Conservation (phyloP, 1,140 invertebrate genomes). For the Druon quercuslanigerum region DNA sequence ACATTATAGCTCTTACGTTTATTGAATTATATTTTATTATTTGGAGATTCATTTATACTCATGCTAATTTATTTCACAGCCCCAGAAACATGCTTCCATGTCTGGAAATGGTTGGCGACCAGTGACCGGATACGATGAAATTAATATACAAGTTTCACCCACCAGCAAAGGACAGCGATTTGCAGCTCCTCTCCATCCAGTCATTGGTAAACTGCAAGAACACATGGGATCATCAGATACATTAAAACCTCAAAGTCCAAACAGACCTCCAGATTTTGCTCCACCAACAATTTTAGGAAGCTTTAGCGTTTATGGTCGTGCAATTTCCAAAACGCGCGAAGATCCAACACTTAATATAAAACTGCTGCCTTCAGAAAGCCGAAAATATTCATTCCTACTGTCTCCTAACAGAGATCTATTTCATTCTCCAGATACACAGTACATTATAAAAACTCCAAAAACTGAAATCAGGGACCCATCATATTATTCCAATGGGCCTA, state of each 20-base stretch:
- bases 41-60: background rate
- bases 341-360: constrained; percentile 52
- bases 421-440: constrained; percentile 61
- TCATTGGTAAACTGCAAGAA: constrained; percentile 66
- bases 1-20: background rate
- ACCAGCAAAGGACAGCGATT: constrained; percentile 58
- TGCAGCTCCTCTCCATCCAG: constrained; percentile 59
- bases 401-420: constrained; percentile 67
- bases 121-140: constrained; percentile 62
- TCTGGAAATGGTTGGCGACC: constrained; percentile 70
- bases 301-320: constrained; percentile 71
- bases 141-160: constrained; percentile 60
- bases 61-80: constrained; percentile 41
- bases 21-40: background rate
- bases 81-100: constrained; percentile 62
- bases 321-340: constrained; percentile 65
- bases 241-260: constrained; percentile 57
- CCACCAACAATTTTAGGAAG: constrained; percentile 74
- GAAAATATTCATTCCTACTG: constrained; percentile 68
- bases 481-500: constrained; percentile 62
- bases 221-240: constrained; percentile 66
- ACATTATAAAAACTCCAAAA: constrained; percentile 50
- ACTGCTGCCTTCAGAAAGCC: constrained; percentile 59
- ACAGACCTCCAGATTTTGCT: constrained; percentile 64
- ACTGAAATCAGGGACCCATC: constrained; percentile 54